Percentiles rank a stretch among this genome's conserved stretches.
Evolutionary conservation across 1,140 invertebrate genomes (phyloP).

Genomic region (Drosophila auraria): DNA sequence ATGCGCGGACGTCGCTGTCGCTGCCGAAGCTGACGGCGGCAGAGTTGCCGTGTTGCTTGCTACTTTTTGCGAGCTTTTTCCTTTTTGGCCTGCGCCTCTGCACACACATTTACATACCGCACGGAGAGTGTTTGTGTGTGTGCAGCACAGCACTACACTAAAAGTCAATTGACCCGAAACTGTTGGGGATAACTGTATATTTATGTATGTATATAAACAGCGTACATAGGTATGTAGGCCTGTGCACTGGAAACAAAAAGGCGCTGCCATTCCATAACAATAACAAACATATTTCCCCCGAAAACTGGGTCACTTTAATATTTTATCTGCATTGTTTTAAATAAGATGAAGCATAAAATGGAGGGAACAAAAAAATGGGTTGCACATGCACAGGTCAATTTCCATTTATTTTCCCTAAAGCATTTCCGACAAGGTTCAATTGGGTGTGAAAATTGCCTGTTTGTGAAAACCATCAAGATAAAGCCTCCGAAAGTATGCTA

Average conservation of each 20-base stretch:
- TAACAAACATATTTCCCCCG: slow-evolving; percentile 1
- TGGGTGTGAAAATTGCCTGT: background rate
- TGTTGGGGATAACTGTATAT: slow-evolving; percentile 39
- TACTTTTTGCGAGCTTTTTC: slow-evolving; percentile 73
- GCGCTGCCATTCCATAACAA: slow-evolving; percentile 11
- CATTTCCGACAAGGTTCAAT: background rate
- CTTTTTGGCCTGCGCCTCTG: slow-evolving; percentile 43
- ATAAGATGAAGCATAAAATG: background rate
- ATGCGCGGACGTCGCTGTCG: slow-evolving; percentile 13
- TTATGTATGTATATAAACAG: slow-evolving; percentile 17
- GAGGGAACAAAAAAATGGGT: background rate
- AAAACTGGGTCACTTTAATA: slow-evolving; percentile 14
- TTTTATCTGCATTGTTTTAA: slow-evolving; percentile 3
- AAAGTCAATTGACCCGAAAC: slow-evolving; percentile 82
- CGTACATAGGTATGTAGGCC: slow-evolving; percentile 14
- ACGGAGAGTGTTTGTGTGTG: slow-evolving; percentile 2
- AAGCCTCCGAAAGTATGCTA: background rate
- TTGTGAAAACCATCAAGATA: background rate
- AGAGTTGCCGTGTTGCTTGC: slow-evolving; percentile 45
- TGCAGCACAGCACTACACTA: slow-evolving; percentile 72
- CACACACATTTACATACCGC: slow-evolving; percentile 19
- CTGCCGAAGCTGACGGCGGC: slow-evolving; percentile 16
- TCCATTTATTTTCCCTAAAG: background rate
- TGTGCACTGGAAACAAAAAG: slow-evolving; percentile 34
- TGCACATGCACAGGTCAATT: background rate